Base-by-base conservation (phyloP, 2,888 invertebrate species). In the Heteromurus nitidus region DNA sequence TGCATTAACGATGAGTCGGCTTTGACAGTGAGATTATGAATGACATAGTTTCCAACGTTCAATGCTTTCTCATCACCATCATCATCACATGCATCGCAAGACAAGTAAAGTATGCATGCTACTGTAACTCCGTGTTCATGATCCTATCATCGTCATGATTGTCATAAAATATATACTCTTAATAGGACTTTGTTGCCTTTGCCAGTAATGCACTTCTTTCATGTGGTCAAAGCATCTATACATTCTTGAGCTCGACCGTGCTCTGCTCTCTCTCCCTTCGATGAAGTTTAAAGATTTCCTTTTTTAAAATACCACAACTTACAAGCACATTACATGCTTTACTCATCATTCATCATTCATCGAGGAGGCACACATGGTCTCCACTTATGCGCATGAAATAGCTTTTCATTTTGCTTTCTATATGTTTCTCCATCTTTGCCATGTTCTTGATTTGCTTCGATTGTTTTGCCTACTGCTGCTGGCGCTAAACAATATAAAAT, bases 1-100 rank as follows among this genome's bases (percentile, higher is more conserved):
- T 55, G 26, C 55, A 55, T 55, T 26, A 30, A 64, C 24, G 64
- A 74, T 60, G 72, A 74, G 62, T 74, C 53, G 62, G 62, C 73
- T 74, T 74, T 74, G 73, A 74, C 73, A 74, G 64, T 74, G 73
- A 74, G 73, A 74, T 74, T 74, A 74, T 74, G 36, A 74, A 74
- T 74, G 73, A 74, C 73, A 74, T 64, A 74, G 73, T 74, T 74
- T 74, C 73, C 64, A 74, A 74, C 64, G 50, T 64, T 74, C 64
- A 74, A 62, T 74, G 73, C 73, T 64, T 44, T 73, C 62, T 62
- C 62, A 30, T 26, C 62, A 20, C 9, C 24, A 42, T 53, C 50
- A n/a, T 16, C 47, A 47, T 47, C 11, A 13, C n/a, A 16, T 16
- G n/a, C 47, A 47, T 47, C 16, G 18, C 58, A 26, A 55, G 11